Conservation (phyloP, 1,140 invertebrate species). For the Limonius californicus region DNA sequence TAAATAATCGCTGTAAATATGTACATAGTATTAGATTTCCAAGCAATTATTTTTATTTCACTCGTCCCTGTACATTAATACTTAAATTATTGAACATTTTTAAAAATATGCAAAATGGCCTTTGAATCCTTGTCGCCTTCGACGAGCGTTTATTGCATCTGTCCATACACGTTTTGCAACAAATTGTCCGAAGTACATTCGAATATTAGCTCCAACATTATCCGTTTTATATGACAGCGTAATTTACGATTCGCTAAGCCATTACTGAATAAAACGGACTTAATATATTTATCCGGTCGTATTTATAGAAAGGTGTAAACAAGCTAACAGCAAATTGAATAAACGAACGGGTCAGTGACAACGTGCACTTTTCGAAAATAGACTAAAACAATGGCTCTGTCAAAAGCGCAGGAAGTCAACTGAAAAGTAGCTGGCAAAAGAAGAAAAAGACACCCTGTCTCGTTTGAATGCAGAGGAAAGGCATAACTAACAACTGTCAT, state of each 20-base stretch:
- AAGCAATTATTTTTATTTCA: too few relatives aligned
- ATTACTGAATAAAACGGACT: constrained; percentile 16
- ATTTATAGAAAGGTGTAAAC: constrained; percentile 26
- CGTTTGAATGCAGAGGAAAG: neutral
- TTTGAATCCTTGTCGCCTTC: too few relatives aligned
- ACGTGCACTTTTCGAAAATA: neutral
- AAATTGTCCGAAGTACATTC: too few relatives aligned
- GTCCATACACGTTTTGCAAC: too few relatives aligned
- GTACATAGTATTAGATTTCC: too few relatives aligned
- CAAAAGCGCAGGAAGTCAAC: neutral
- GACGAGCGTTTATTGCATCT: too few relatives aligned
- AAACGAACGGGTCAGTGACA: constrained; percentile 4
- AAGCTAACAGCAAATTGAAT: neutral
- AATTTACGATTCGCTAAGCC: constrained; percentile 18
- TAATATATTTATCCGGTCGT: constrained; percentile 25
- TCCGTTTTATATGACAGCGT: constrained; percentile 17
- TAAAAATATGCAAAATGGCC: too few relatives aligned
- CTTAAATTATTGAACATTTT: too few relatives aligned
- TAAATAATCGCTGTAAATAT: too few relatives aligned
- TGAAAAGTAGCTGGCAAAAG: neutral
- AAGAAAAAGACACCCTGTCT: too few relatives aligned
- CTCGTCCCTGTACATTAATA: too few relatives aligned
- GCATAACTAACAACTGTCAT: constrained; percentile 8
- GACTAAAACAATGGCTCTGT: neutral
- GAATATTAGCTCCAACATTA: too few relatives aligned